Conservation (phyloP, 2,888 invertebrate species). For the Cremastinae sp. region DNA sequence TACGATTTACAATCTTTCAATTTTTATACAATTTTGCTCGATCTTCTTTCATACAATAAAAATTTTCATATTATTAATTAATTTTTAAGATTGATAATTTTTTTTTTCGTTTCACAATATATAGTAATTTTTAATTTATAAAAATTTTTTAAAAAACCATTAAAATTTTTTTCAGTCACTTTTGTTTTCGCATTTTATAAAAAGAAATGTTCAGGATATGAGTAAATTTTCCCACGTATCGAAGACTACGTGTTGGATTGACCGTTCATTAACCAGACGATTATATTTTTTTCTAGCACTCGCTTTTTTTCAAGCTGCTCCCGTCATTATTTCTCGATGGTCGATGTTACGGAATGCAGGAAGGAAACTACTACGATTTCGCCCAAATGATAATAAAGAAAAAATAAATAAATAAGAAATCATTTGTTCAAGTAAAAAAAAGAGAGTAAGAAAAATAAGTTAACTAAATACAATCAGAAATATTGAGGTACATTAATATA, state of each 20-base stretch:
- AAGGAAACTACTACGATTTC: slow-evolving; percentile 32
- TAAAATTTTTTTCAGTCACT: slow-evolving; percentile 27
- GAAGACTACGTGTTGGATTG: slow-evolving; percentile 38
- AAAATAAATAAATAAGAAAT: not conserved
- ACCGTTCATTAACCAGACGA: slow-evolving; percentile 44
- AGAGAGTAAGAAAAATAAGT: too few relatives aligned
- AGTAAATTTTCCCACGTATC: slow-evolving; percentile 54
- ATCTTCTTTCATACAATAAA: too few relatives aligned
- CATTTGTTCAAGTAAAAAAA: too few relatives aligned
- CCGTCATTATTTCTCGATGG: slow-evolving; percentile 16
- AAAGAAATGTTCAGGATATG: slow-evolving; percentile 27
- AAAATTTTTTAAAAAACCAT: too few relatives aligned
- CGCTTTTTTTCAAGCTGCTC: slow-evolving; percentile 17
- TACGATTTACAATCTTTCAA: too few relatives aligned
- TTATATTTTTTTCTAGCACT: not conserved
- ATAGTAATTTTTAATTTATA: too few relatives aligned
- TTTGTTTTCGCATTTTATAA: slow-evolving; percentile 16
- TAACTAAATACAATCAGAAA: too few relatives aligned
- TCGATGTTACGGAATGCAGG: slow-evolving; percentile 51
- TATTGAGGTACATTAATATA: too few relatives aligned
- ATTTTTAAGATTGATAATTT: too few relatives aligned
- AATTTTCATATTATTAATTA: too few relatives aligned
- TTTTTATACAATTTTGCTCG: too few relatives aligned
- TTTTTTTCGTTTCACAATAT: too few relatives aligned
- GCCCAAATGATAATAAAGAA: not conserved